Evolutionary conservation across 2,888 invertebrate genomes (phyloP).

Genomic region (Diaprepes abbreviatus): DNA sequence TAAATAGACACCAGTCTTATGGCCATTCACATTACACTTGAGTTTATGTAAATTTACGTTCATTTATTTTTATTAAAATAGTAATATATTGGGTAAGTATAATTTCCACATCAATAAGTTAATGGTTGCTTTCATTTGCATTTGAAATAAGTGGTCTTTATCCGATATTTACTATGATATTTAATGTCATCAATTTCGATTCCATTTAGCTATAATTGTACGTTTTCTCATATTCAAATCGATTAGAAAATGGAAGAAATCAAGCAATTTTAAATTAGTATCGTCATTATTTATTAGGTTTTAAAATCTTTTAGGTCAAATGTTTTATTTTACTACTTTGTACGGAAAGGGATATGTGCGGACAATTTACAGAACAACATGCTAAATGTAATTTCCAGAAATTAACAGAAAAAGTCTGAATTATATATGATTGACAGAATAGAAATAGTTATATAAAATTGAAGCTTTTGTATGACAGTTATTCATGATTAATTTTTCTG

Average conservation of each 20-base stretch:
- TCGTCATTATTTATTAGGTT: too few relatives aligned
- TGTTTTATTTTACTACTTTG: background rate
- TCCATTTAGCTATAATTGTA: background rate
- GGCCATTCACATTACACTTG: background rate
- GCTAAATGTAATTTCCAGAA: too few relatives aligned
- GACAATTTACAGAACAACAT: too few relatives aligned
- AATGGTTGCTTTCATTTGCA: slow-evolving; percentile 11
- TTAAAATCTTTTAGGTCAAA: too few relatives aligned
- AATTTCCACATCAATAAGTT: slow-evolving; percentile 1
- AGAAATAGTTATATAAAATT: too few relatives aligned
- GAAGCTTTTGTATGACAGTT: too few relatives aligned
- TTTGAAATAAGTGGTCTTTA: slow-evolving; percentile 4
- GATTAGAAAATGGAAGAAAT: background rate
- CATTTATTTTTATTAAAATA: background rate
- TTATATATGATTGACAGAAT: too few relatives aligned
- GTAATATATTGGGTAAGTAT: slow-evolving; percentile 8
- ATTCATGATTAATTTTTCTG: too few relatives aligned
- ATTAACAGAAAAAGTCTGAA: too few relatives aligned
- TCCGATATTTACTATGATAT: background rate
- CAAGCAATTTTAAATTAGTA: too few relatives aligned
- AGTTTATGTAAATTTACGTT: slow-evolving; percentile 5
- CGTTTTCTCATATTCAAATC: background rate
- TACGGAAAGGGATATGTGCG: too few relatives aligned
- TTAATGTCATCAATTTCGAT: background rate
- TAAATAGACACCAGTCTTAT: background rate